Base-by-base conservation (phyloP, 2,113 vertebrate species). In the Pedionomus torquatus region DNA sequence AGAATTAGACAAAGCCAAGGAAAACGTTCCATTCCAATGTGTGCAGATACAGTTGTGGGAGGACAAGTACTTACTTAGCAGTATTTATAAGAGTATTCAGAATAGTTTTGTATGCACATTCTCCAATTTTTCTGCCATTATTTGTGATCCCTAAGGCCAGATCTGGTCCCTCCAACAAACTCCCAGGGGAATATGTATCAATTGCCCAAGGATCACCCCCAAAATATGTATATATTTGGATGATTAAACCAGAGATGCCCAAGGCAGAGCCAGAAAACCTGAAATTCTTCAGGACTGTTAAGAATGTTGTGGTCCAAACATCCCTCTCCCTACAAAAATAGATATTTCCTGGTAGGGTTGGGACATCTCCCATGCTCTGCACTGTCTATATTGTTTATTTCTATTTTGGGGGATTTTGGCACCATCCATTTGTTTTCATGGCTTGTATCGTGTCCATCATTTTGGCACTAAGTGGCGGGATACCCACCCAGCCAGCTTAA, bases 281-380 rank as follows among this genome's bases (percentile, higher is more conserved):
- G 30, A 69, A 66, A 43, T 52, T 21, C 3, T 25, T 71, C 66
- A 57, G 35, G 44, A 44, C 20, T 44, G 26, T 64, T 21, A 18
- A 43, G 7, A 24, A 26, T 39, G 31, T 25, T 0, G 0, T 13
- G 52, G 10, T 54, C 37, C 70, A 64, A 52, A 64, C 2, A 28
- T 28, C 12, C 4, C 18, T 61, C 28, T 87, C 25, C 13, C 19
- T 24, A 0, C 1, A 2, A 54, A 71, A 41, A 7, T 0, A 10
- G 7, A 4, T 10, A 33, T 65, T 65, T 89, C 55, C 35, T 86
- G 28, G 28, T 10, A 44, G 39, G 4, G 23, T 0, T 64, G 44
- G 24, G 60, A 25, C 28, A 9, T 31, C 37, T 58, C 26, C 44
- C 54, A 44, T 24, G 24, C 26, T 58, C 39, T 17, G 10, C 11